Conservation (phyloP, 2,888 invertebrate species). For the Polylopha cassiicola region DNA sequence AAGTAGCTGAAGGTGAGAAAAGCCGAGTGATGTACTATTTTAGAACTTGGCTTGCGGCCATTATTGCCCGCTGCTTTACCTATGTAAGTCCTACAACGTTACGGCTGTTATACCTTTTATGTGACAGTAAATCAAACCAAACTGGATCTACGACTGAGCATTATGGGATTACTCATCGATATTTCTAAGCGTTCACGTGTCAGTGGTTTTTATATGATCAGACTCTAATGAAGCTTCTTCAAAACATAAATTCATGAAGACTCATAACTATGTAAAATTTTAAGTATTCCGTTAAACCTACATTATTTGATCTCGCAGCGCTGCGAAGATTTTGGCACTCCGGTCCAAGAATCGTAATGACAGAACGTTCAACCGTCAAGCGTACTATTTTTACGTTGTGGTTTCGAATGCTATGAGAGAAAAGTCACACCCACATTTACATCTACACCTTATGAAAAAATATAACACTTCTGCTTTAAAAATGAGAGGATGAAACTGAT, state of each 20-base stretch:
- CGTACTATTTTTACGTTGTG: conserved; percentile 13
- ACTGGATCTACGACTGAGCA: too few species aligned
- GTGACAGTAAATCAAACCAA: conserved; percentile 3
- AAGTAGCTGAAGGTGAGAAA: conserved; percentile 22
- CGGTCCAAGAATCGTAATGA: conserved; percentile 1
- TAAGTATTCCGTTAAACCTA: background rate
- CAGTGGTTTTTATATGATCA: too few species aligned
- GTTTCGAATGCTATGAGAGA: conserved; percentile 8
- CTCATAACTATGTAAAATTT: conserved; percentile 8
- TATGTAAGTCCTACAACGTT: conserved; percentile 21
- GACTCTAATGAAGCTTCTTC: too few species aligned
- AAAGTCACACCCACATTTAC: conserved; percentile 4
- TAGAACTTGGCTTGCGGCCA: conserved; percentile 17
- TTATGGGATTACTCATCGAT: too few species aligned
- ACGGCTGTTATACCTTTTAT: conserved; percentile 10
- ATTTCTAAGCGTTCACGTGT: too few species aligned
- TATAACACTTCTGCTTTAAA: too few species aligned
- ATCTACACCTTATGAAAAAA: background rate
- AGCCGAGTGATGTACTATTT: conserved; percentile 21
- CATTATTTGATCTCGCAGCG: conserved; percentile 8
- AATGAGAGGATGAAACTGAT: too few species aligned
- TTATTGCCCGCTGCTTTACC: conserved; percentile 13
- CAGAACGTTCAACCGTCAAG: conserved; percentile 8
- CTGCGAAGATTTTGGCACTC: conserved; percentile 11
- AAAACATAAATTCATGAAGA: conserved; percentile 1